Conservation (phyloP, 1,140 invertebrate species). For the Lucilia cuprina region DNA sequence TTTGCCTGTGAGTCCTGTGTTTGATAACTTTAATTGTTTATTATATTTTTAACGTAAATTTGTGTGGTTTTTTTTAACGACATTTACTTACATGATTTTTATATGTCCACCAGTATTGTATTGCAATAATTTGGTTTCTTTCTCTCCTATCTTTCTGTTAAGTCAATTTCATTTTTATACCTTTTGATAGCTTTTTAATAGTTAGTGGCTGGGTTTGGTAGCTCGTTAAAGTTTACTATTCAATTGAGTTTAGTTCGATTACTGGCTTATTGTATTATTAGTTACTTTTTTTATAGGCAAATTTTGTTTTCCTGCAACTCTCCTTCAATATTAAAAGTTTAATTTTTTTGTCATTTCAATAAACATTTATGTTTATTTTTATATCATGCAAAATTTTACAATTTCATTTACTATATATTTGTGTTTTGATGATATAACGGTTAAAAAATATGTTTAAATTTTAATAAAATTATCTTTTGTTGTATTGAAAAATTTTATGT, state of each 20-base stretch:
- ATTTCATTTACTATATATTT: not conserved
- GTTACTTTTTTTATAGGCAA: too few species aligned
- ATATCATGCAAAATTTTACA: not conserved
- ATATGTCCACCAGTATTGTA: not conserved
- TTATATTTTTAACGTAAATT: not conserved
- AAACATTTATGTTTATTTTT: constrained; percentile 4
- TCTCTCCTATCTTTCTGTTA: not conserved
- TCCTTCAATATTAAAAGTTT: not conserved
- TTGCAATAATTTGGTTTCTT: not conserved
- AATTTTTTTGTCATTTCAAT: not conserved
- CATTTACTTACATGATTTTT: not conserved
- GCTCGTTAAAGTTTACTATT: not conserved
- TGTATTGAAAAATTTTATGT: not conserved
- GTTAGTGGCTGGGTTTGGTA: not conserved
- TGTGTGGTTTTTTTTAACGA: not conserved
- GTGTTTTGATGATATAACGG: not conserved
- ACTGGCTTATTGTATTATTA: not conserved
- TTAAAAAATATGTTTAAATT: not conserved
- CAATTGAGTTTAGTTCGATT: not conserved
- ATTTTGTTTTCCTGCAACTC: not conserved
- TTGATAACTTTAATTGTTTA: constrained; percentile 18
- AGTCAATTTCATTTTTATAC: constrained; percentile 1
- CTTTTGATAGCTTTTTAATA: constrained; percentile 15
- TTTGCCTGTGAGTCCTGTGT: not conserved
- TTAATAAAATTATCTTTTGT: not conserved